Base-by-base conservation (phyloP, 2,113 vertebrate species). In the Gila orcuttii region DNA sequence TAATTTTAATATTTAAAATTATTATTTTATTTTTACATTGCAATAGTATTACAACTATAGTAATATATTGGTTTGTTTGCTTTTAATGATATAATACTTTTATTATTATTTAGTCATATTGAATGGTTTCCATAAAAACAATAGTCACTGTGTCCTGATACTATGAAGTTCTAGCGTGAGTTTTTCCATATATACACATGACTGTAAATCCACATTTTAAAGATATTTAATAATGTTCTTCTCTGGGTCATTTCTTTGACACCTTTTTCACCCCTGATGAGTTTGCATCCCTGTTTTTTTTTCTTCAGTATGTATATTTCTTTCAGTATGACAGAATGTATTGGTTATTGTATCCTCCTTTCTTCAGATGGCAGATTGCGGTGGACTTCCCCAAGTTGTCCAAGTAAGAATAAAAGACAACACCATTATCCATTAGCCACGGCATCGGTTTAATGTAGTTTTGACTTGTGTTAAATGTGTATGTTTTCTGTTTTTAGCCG, bases 331-430 rank as follows among this genome's bases (percentile, higher is more conserved):
- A 23, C 10, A 2, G 6, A 52, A 50, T 52, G 1, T n/a, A 52
- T 85, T 73, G 9, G 50, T 12, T 84, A 21, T n/a, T 86, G 39
- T 33, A 28, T 87, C n/a, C 25, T 90, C 89, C 86, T 60, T 88
- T 79, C 94, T 93, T 86, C 91, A 99, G 98, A 99, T 99, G 97
- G 96, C 97, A 0, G 97, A 99, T 93, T 99, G 98, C 2, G 98
- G 97, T 33, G 98, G 97, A 28, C 94, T 99, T 77, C 98, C 98
- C 36, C 97, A 98, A 91, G 97, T 97, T 64, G 96, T 98, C 79
- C 98, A 99, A 96, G 98, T 99, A 93, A 95, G 93, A 82, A 86
- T 5, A 33, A 36, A 77, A 75, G 15, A 31, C 39, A 28, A 3
- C 23, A 31, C 7, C 23, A 33, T 78, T 21, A 13, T 59, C 28